Conservation (phyloP, 2,113 vertebrate genomes). For the Pyxicephalus adspersus region DNA sequence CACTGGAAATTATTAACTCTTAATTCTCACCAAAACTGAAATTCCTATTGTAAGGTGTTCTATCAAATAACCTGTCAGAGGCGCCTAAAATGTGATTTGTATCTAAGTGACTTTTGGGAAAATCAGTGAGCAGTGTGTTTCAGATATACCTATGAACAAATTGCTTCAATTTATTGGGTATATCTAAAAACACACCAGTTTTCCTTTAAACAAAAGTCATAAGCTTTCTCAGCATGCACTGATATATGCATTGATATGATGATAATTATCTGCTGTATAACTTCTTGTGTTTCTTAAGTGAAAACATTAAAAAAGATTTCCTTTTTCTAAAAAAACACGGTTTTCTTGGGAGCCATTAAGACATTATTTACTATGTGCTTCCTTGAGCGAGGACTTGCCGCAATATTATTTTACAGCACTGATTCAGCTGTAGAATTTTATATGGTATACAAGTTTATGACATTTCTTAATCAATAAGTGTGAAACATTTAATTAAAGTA, state of each 20-base stretch:
- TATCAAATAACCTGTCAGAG: no score
- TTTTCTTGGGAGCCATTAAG: slow-evolving; percentile 15
- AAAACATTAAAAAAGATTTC: not conserved
- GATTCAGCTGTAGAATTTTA: slow-evolving; percentile 5
- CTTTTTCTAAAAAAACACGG: not conserved
- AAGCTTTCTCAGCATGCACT: not conserved
- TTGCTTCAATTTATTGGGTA: not conserved
- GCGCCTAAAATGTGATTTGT: no score
- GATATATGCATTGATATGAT: not conserved
- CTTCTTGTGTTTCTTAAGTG: slow-evolving; percentile 8
- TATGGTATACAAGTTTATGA: slow-evolving; percentile 2
- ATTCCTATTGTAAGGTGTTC: no score
- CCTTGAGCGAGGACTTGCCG: not conserved
- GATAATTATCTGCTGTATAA: slow-evolving; percentile 3
- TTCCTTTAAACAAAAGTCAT: not conserved
- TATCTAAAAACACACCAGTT: not conserved
- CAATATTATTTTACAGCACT: slow-evolving; percentile 32
- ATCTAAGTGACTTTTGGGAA: no score
- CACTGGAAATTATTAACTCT: no score
- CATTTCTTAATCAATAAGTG: slow-evolving; percentile 35
- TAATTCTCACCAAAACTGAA: no score
- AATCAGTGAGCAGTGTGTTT: no score
- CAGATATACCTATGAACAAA: no score
- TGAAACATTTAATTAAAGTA: slow-evolving; percentile 27
- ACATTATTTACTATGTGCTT: slow-evolving; percentile 10